Conservation (phyloP, 2,797 vertebrate species). For the Sphenodon punctatus region DNA sequence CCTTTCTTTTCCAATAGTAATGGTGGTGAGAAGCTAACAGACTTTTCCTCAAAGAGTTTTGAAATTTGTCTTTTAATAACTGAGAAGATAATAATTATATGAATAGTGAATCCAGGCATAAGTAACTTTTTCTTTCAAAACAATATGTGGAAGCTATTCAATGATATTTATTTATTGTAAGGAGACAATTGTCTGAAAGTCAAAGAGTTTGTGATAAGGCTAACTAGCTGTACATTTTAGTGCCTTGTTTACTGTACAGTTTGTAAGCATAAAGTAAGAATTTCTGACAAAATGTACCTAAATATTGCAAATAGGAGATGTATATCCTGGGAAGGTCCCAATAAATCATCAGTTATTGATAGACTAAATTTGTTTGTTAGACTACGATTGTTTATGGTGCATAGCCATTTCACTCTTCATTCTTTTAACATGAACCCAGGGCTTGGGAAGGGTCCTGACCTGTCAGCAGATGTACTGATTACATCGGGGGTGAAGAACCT, state of each 20-base stretch:
- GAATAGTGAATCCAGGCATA: too few relatives aligned
- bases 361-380: background rate
- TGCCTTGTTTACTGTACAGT: conserved; percentile 66
- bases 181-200: conserved; percentile 17
- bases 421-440: conserved; percentile 17
- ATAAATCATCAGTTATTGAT: conserved; percentile 59
- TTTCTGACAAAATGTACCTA: conserved; percentile 53
- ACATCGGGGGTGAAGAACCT: too few relatives aligned
- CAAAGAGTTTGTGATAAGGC: background rate
- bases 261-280: conserved; percentile 53
- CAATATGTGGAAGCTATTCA: background rate
- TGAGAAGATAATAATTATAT: background rate
- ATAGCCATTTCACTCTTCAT: conserved; percentile 11
- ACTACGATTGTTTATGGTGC: conserved; percentile 26
- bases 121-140: too few relatives aligned
- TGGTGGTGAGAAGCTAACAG: background rate
- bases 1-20: background rate
- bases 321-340: conserved; percentile 47
- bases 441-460: background rate
- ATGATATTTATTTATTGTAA: background rate
- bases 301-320: conserved; percentile 55
- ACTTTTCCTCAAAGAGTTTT: background rate
- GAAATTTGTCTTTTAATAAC: background rate
- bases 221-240: conserved; percentile 58
- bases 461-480: too few relatives aligned